phyloP scores from a whole-genome alignment of 2,888 invertebrate genomes.

The Xanthia togata region DNA sequence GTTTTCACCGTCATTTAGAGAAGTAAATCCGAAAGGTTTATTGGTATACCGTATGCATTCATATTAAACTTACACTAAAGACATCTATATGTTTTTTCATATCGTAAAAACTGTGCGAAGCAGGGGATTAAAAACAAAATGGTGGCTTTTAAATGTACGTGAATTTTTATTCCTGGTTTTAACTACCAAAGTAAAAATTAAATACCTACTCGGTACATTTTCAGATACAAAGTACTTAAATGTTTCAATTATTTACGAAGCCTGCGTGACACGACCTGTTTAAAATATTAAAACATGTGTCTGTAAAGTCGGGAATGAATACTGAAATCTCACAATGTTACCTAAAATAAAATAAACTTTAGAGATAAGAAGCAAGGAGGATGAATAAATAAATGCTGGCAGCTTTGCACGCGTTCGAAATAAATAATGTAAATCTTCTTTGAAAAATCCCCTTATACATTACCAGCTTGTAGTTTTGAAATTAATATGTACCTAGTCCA shows the following conservation, averaged over 20 bases:
- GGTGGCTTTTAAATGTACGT: not conserved
- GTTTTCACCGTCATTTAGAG: too few species aligned
- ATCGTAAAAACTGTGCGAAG: too few species aligned
- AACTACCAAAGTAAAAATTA: slow-evolving; percentile 12
- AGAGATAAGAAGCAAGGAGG: slow-evolving; percentile 34
- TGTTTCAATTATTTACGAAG: slow-evolving; percentile 50
- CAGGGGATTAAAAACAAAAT: not conserved
- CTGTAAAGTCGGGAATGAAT: slow-evolving; percentile 36
- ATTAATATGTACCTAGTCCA: slow-evolving; percentile 18
- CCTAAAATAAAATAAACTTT: slow-evolving; percentile 51
- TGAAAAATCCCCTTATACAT: slow-evolving; percentile 22
- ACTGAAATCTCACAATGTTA: slow-evolving; percentile 44
- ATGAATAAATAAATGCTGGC: slow-evolving; percentile 46
- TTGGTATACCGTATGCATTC: too few species aligned
- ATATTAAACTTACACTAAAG: too few species aligned
- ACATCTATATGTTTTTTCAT: too few species aligned
- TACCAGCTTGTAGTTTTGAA: slow-evolving; percentile 32
- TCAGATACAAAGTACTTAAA: slow-evolving; percentile 26
- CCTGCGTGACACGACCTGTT: slow-evolving; percentile 41
- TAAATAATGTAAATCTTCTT: slow-evolving; percentile 43
- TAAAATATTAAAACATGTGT: slow-evolving; percentile 59
- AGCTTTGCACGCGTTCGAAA: slow-evolving; percentile 45
- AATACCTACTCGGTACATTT: slow-evolving; percentile 9
- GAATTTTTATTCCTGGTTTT: not conserved
- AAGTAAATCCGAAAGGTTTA: too few species aligned